Conservation (phyloP, 2,888 invertebrate genomes). For the Hoplodrina blanda region DNA sequence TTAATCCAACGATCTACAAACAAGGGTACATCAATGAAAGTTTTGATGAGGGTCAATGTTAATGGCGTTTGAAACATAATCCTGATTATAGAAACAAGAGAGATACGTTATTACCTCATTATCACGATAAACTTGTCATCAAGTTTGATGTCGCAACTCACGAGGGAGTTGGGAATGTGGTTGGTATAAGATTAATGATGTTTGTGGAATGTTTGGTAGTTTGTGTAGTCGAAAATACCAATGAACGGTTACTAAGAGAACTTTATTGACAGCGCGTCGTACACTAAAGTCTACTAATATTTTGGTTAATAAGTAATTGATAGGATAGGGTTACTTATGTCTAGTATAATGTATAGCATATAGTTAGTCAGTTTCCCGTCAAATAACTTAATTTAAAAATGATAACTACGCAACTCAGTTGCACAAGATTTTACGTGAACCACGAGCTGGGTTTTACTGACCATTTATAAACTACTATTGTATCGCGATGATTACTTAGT, state of each 20-base stretch:
- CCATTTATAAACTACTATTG: too few relatives aligned
- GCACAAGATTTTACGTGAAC: too few relatives aligned
- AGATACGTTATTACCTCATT: constrained; percentile 61
- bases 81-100: constrained; percentile 60
- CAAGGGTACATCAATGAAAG: constrained; percentile 75
- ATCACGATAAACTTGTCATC: constrained; percentile 52
- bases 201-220: constrained; percentile 34
- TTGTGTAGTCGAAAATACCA: constrained; percentile 2
- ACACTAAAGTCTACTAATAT: too few relatives aligned
- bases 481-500: too few relatives aligned
- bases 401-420: too few relatives aligned
- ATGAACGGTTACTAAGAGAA: constrained; percentile 6
- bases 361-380: too few relatives aligned
- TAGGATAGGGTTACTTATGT: too few relatives aligned
- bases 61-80: constrained; percentile 70
- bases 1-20: constrained; percentile 69
- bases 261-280: neutral
- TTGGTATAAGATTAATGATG: constrained; percentile 38
- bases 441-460: too few relatives aligned
- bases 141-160: constrained; percentile 40
- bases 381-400: too few relatives aligned
- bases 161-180: constrained; percentile 36
- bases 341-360: too few relatives aligned
- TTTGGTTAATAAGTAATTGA: too few relatives aligned
- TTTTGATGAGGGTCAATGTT: constrained; percentile 81